Percentiles rank a stretch among this genome's conserved stretches.
These are phyloP conservation scores for Himalopsyche anomala DNA, from an alignment of 2,888 invertebrate species.

Conservation along the genomic window DNA sequence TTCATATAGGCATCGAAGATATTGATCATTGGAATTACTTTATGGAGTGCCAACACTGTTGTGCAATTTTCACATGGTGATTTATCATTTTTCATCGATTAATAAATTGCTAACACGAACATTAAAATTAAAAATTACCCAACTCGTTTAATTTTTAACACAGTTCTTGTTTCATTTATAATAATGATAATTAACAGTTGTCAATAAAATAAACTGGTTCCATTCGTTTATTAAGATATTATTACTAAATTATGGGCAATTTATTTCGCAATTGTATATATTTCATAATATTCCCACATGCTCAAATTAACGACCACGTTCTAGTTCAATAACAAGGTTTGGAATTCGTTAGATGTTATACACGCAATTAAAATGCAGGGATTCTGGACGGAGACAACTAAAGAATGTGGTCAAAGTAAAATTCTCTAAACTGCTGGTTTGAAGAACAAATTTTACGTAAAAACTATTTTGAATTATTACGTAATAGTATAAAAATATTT, in stretches of 20 bases:
- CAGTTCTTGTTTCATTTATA: constrained; percentile 32
- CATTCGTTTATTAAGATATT: constrained; percentile 32
- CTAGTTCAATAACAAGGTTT: constrained; percentile 24
- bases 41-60: background rate
- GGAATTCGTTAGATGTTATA: background rate
- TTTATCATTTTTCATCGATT: constrained; percentile 39
- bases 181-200: constrained; percentile 38
- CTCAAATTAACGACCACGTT: constrained; percentile 19
- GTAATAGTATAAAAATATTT: no score
- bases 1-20: background rate
- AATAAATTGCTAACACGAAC: constrained; percentile 38
- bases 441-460: no score
- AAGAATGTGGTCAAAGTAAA: no score
- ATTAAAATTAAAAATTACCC: constrained; percentile 37
- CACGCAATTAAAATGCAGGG: no score
- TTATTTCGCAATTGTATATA: constrained; percentile 22
- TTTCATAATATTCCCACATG: constrained; percentile 45
- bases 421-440: no score
- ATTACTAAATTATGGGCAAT: constrained; percentile 21
- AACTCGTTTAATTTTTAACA: constrained; percentile 38
- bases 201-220: constrained; percentile 42
- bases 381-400: no score
- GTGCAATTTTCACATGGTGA: constrained; percentile 21
- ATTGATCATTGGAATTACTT: constrained; percentile 13
- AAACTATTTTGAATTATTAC: no score